Evolutionary conservation across 2,113 vertebrate genomes (phyloP), one percentile per base, ranked within the genome.

Genomic region (Megaceryle torquata): DNA sequence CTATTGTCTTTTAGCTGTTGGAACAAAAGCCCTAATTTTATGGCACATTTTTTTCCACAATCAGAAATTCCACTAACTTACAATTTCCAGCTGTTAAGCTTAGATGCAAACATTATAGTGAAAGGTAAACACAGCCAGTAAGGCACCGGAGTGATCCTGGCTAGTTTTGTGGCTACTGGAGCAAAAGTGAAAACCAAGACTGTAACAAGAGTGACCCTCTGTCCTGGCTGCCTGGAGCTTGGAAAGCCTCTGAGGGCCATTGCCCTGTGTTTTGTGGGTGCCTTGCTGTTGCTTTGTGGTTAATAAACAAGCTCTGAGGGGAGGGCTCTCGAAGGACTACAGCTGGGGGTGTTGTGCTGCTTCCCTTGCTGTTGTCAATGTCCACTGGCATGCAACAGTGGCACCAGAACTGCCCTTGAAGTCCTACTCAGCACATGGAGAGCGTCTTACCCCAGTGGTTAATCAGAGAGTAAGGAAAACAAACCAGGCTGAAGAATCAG

Each of bases 381-480:
- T n/a, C 67, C 35, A 39, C 16, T 0, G 0, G n/a, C 35, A 15
- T 5, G 18, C 13, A 26, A 25, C 19, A 63, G 18, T 2, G 1
- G 11, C 46, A 70, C n/a, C 16, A 25, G 12, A 18, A 24, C 59
- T 39, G 13, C 48, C 54, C 54, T n/a, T 15, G 8, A 18, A 33
- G 31, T 29, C 54, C 57, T 61, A 0, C 41, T 37, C 1, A 3
- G 57, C 53, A 46, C 26, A 5, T 8, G 37, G 57, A 53, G 29
- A 86, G 9, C 43, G 59, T 60, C 71, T 90, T 13, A 60, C 22
- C 10, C 9, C 39, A 51, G 9, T 35, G 31, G 33, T 21, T 75
- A 28, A 48, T 53, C 10, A 48, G 26, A 25, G 56, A 37, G 9
- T 11, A 46, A 10, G 26, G 65, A 59, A 80, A 25, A 54, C 2